Evolutionary conservation across 2,888 invertebrate genomes (phyloP).

Genomic region (Caenorhabditis angaria): DNA sequence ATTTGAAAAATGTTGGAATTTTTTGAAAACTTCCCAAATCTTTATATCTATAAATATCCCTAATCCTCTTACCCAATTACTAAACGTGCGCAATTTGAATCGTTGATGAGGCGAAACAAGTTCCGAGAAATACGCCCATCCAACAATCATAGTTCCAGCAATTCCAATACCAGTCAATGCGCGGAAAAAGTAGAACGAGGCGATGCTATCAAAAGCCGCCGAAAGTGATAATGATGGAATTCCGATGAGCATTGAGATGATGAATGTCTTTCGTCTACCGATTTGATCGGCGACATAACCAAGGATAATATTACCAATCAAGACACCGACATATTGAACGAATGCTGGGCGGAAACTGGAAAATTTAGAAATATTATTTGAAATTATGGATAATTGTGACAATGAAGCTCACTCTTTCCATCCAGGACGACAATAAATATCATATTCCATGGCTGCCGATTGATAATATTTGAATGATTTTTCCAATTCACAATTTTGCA

Average conservation of each 20-base stretch:
- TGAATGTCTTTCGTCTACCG: conserved; percentile 51
- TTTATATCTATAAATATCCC: too few species aligned
- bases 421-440: conserved; percentile 45
- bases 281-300: conserved; percentile 52
- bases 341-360: conserved; percentile 54
- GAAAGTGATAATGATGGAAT: conserved; percentile 48
- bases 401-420: conserved; percentile 51
- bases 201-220: conserved; percentile 48
- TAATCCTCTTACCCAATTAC: conserved; percentile 51
- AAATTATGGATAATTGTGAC: too few species aligned
- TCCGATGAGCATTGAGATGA: conserved; percentile 50
- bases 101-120: conserved; percentile 53
- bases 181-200: conserved; percentile 49
- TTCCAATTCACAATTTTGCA: conserved; percentile 33
- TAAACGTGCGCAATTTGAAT: conserved; percentile 54
- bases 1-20: background rate
- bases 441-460: conserved; percentile 55
- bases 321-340: conserved; percentile 53
- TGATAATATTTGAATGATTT: conserved; percentile 47
- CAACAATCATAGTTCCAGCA: conserved; percentile 56
- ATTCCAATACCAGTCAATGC: conserved; percentile 55
- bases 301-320: conserved; percentile 54
- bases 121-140: conserved; percentile 57
- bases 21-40: too few species aligned
- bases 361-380: too few species aligned